Base-by-base conservation (phyloP, 2,888 invertebrate genomes). In the Galerucella nymphaeae region DNA sequence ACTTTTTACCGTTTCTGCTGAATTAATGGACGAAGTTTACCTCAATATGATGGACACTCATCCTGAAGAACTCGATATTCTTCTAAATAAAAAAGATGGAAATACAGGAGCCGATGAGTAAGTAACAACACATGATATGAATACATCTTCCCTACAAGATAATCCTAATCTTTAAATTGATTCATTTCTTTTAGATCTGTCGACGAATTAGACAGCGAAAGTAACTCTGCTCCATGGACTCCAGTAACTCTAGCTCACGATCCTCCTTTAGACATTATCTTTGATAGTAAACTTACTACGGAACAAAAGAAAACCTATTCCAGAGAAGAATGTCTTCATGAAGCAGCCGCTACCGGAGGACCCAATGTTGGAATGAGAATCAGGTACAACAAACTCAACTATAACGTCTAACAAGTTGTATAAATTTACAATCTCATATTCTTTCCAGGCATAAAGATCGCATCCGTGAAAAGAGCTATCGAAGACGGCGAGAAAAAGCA, bases 21-120 rank as follows among this genome's bases (percentile, higher is more conserved):
- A 95, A 78, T 87, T 96, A 67, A 88, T 97, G 78, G 95, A 97
- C 84, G 94, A 96, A 83, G 92, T 96, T 9, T 95, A 96, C 86
- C 90, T 94, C 13, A 92, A 94, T 83, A 91, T 97, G 87, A 91
- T 95, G 88, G 96, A 96, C 85, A 90, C 91, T 18, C 92, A 94
- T 86, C 96, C 97, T 0, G 93, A 93, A 77, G 91, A 92, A 68
- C 89, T 97, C 55, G 94, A 97, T 86, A 88, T 89, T 66, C 83
- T 93, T 79, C 88, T 91, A 77, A 87, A 88, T 58, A 83, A 86
- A 77, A 82, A 83, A 86, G 85, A 87, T 72, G 88, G 88, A 5
- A 74, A 78, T 16, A 78, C 78, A 9, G 88, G 77, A 48, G 84
- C 84, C 55, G 90, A 89, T 66, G 87, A 87, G 87, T 88, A 82